Conservation (phyloP, 2,797 vertebrate genomes). For the Prunella strophiata region DNA sequence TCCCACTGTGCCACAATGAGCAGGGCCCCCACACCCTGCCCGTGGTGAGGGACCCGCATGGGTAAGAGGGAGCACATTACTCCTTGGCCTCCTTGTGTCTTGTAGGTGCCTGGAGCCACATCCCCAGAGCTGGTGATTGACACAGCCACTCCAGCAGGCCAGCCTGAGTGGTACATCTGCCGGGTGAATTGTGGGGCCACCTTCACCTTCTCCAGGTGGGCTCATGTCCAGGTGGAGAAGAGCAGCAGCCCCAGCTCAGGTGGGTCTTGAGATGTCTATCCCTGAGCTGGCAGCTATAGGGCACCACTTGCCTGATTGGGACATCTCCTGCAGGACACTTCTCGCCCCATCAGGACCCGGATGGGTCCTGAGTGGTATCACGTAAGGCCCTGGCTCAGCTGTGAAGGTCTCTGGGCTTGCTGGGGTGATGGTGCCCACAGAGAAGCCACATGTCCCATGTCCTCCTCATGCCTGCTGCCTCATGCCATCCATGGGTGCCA, state of each 20-base stretch:
- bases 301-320: accelerated
- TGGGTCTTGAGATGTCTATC: neutral
- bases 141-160: neutral
- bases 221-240: conserved; percentile 65
- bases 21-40: accelerated
- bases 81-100: neutral
- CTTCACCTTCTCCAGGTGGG: conserved; percentile 84
- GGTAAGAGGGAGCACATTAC: accelerated
- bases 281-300: neutral
- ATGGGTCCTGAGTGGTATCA: neutral
- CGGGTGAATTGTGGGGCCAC: conserved; percentile 78
- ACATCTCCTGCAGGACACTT: neutral
- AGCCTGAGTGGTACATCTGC: conserved; percentile 83
- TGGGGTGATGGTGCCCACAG: neutral
- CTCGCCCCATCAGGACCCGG: accelerated
- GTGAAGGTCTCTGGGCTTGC: neutral
- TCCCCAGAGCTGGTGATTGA: conserved; percentile 77
- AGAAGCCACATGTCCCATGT: neutral
- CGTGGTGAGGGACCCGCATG: accelerated
- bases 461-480: neutral
- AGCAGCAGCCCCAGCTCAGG: conserved; percentile 73
- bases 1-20: accelerated
- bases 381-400: neutral
- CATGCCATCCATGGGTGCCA: neutral
- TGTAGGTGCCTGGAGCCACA: conserved; percentile 75